Base-by-base conservation (phyloP, 37 sponge, comb jelly and placozoan genomes). In the Aphrocallistes beatrix region DNA sequence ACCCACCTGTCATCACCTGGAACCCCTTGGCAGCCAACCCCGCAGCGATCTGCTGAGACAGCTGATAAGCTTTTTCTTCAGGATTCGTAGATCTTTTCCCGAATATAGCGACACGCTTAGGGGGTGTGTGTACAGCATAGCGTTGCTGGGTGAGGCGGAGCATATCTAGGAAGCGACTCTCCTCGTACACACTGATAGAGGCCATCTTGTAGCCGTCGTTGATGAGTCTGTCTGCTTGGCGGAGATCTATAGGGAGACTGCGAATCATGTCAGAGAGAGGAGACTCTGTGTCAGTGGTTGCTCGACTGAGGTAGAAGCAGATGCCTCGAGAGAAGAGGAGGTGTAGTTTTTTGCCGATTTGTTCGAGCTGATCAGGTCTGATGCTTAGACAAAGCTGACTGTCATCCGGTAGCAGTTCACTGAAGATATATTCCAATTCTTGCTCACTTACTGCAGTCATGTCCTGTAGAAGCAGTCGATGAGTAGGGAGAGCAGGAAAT, bases 1-100 rank as follows among this genome's bases (percentile, higher is more conserved):
- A 91, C 0, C 92, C 94, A 38, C 94, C 94, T 39, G 51, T 87
- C 0, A 90, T 75, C 21, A 94, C 86, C 17, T 23, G 60, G 69
- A 84, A 94, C 23, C 94, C 94, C 25, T 39, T 36, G 0, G 90
- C 87, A 13, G 86, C 89, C 60, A 91, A 85, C 37, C 87, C 38
- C 85, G 83, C 69, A 0, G 87, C 87, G 21, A 87, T 39, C 13
- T 85, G 51, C 38, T 28, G 34, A 49, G 88, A 88, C 28, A 83
- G 38, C 6, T 88, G 87, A 42, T 91, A 94, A 42, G 88, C 87
- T 0, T 25, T 47, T 13, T 81, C 85, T 0, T 89, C 90, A 37
- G 88, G 87, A 21, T 39, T 13, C 10, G 90, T 51, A 6, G 21
- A 21, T 9, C 90, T 88, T 9, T 87, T 86, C 28, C 94, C 94